Base-by-base conservation (phyloP, 2,113 vertebrate species). In the Macroglossus sobrinus region DNA sequence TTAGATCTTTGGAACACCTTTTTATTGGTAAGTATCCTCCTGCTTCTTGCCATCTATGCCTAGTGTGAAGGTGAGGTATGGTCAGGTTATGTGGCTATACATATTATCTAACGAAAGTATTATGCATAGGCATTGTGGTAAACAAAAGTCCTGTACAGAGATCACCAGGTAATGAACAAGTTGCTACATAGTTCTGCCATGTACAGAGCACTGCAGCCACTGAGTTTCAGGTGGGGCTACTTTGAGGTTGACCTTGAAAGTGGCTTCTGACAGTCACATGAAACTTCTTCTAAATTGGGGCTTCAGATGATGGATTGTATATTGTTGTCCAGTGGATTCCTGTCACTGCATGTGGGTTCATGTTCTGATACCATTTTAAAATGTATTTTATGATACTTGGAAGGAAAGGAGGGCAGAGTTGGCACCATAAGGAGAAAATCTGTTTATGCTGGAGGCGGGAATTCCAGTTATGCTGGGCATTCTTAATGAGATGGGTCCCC, bases 1-100 rank as follows among this genome's bases (percentile, higher is more conserved):
- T 98, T 99, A 94, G 99, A 99, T 98, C 99, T 99, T 84, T 99
- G 99, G 99, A 99, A 99, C 98, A 99, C 98, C 97, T 99, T 99
- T 98, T 99, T 99, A 97, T 98, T 99, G 99, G 99, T 99, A 98
- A 99, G 99, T 99, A 69, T 0, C 0, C 33, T 74, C 33, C 9
- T 80, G 18, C 24, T 40, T 89, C 40, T 28, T 21, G 92, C 0
- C 28, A 1, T 71, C 71, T 72, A 22, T 84, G 8, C n/a, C 7
- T 40, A 38, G 7, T 16, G 14, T 1, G 21, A 63, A 93, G 50
- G 28, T 33, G 28, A 28, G 50, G 50, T 50, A 15, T n/a, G n/a
- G 38, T 11, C 18, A 26, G 1, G 4, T 71, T 30, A 3, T 47
- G 4, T 66, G 82, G 38, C 80, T 55, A 2, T 38, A 15, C 4